Conservation (phyloP, 2,888 invertebrate species). For the Drosophila nigritarsus region DNA sequence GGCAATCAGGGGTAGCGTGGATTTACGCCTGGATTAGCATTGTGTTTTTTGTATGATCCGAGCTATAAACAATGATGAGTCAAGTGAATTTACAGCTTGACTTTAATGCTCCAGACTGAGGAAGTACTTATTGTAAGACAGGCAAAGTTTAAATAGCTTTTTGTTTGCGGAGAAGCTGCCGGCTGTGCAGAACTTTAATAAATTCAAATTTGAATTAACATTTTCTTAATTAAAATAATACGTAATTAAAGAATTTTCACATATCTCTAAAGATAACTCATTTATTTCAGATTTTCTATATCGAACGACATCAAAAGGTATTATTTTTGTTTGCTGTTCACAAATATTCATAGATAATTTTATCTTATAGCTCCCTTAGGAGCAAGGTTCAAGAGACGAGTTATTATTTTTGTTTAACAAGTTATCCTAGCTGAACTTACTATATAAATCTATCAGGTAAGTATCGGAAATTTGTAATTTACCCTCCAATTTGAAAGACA, state of each 20-base stretch:
- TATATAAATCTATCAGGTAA: background rate
- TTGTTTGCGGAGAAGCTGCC: background rate
- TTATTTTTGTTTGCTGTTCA: background rate
- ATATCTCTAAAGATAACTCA: background rate
- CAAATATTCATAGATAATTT: background rate
- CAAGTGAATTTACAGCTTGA: slow-evolving; percentile 28
- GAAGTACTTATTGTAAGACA: background rate
- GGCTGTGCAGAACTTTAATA: background rate
- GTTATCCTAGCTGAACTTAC: background rate
- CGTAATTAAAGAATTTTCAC: background rate
- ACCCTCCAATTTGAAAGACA: background rate
- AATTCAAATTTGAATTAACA: background rate
- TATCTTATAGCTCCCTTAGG: background rate
- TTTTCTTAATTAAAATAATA: background rate
- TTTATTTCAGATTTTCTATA: background rate
- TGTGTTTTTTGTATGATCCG: slow-evolving; percentile 21
- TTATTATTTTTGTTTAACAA: too few species aligned
- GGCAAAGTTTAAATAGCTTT: background rate
- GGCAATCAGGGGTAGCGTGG: slow-evolving; percentile 54
- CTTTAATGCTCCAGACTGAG: background rate
- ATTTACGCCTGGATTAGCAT: slow-evolving; percentile 52
- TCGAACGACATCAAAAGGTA: background rate
- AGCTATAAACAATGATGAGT: slow-evolving; percentile 34
- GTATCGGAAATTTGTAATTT: background rate
- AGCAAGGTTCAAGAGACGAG: too few species aligned